Base-by-base conservation (phyloP, 2,797 vertebrate genomes). In the Odontamblyopus rebecca region DNA sequence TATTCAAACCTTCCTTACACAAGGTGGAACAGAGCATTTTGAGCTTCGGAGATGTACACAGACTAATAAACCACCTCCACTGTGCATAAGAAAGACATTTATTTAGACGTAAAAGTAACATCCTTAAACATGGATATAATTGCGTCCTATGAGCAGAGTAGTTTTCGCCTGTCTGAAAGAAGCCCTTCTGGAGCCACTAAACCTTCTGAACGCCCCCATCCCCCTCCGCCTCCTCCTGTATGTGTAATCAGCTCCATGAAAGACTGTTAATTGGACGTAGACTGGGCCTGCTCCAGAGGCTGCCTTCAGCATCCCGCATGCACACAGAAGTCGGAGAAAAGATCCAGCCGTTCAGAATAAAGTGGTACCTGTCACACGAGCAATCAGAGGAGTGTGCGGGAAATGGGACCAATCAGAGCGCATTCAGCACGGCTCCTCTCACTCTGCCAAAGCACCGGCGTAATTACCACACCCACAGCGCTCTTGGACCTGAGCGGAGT, bases 391-490 rank as follows among this genome's bases (percentile, higher is more conserved):
- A 73, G 76, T 73, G 75, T 78, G 81, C 77, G 73, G 82, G 93
- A 92, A 94, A 93, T 91, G 91, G 82, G 86, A 79, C 91, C 92
- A 95, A 95, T 94, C 93, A 94, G 79, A 69, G 75, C 81, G 80
- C 80, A 92, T 91, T 93, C 41, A 44, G 11, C 41, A 12, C 2
- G 4, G 41, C 41, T 13, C 11, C 9, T 41, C 93, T 93, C 91
- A 83, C 83, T 74, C 77, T 79, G 74, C 80, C 88, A 86, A 84
- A 76, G 74, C 84, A 89, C 79, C 83, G 78, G 85, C 70, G 79
- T 79, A 82, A 88, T 91, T 92, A 88, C 85, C 90, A 85, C 89
- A 91, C 83, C 81, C 83, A 79, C 91, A 82, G 91, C 73, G 79
- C 92, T 93, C 93, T 94, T 93, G 93, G 90, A 75, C 78, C 41